Evolutionary conservation across 1,140 invertebrate species (phyloP).

Genomic region (Drosophila pectinifera): DNA sequence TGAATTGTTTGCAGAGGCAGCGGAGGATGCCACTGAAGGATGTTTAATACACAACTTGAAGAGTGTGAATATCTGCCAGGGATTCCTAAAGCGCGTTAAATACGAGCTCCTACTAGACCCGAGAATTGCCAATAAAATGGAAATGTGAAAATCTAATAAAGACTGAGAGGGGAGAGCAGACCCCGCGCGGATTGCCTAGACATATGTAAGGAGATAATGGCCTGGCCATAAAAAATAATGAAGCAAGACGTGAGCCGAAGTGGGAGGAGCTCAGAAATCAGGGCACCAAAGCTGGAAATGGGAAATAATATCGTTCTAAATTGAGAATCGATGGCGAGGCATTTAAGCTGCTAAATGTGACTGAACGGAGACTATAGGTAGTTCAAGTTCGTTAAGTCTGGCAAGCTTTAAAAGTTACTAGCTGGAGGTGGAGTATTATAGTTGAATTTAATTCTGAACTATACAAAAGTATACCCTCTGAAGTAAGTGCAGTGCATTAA

Average conservation of each 20-base stretch:
- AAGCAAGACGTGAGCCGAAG: conserved; percentile 42
- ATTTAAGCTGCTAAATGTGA: conserved; percentile 28
- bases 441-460: neutral
- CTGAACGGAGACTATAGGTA: neutral
- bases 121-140: conserved; percentile 54
- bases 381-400: conserved; percentile 29
- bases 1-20: conserved; percentile 38
- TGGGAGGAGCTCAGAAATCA: conserved; percentile 29
- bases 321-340: conserved; percentile 47
- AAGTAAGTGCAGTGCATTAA: neutral
- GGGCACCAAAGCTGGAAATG: conserved; percentile 52
- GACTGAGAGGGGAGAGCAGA: neutral
- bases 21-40: conserved; percentile 30
- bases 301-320: conserved; percentile 35
- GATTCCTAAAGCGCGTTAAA: conserved; percentile 71
- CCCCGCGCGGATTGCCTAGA: conserved; percentile 1
- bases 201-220: conserved; percentile 74
- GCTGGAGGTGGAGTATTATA: neutral
- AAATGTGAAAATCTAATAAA: conserved; percentile 39
- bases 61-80: conserved; percentile 39
- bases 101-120: conserved; percentile 33
- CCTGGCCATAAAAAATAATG: conserved; percentile 73
- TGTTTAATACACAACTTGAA: conserved; percentile 48
- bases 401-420: neutral
- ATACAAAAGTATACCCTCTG: no score